phyloP scores from a whole-genome alignment of 2,888 invertebrate genomes.

The Diadegma fenestrale region DNA sequence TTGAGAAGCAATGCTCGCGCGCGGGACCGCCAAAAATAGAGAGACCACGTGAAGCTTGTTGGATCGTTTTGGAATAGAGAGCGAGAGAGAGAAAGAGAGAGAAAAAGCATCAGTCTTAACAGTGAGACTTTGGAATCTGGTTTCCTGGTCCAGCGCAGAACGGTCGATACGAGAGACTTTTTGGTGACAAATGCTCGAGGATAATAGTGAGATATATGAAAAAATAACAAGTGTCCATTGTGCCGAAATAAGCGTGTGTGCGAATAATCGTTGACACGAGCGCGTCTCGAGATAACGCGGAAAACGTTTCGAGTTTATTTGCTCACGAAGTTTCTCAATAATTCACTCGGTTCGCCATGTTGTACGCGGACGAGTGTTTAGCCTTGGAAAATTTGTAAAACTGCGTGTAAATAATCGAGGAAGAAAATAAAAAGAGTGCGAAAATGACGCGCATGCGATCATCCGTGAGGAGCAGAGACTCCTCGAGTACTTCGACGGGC shows the following conservation, averaged over 20 bases:
- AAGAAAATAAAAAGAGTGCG: neutral
- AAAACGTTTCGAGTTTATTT: neutral
- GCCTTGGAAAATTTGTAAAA: neutral
- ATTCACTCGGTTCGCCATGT: constrained; percentile 3
- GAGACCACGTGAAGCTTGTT: constrained; percentile 64
- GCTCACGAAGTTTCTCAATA: neutral
- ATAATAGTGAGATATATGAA: neutral
- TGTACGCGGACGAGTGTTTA: neutral
- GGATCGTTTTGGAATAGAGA: constrained; percentile 50
- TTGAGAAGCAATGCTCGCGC: constrained; percentile 47
- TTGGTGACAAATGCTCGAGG: neutral
- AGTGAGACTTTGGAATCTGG: constrained; percentile 43
- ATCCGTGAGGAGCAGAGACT: constrained; percentile 88
- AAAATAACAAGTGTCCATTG: neutral
- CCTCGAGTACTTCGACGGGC: constrained; percentile 89
- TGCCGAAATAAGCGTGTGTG: neutral
- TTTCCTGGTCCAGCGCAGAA: constrained; percentile 49
- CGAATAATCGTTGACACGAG: neutral
- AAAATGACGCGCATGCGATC: constrained; percentile 84
- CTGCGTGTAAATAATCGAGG: too few relatives aligned
- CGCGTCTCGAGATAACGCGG: neutral
- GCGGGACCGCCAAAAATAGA: constrained; percentile 62
- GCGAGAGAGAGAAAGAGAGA: constrained; percentile 32
- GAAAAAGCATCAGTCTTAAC: constrained; percentile 30
- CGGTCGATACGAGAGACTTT: constrained; percentile 13